Evolutionary conservation across 1,140 invertebrate genomes (phyloP).

Genomic region (Phymorhynchus buccinoides): DNA sequence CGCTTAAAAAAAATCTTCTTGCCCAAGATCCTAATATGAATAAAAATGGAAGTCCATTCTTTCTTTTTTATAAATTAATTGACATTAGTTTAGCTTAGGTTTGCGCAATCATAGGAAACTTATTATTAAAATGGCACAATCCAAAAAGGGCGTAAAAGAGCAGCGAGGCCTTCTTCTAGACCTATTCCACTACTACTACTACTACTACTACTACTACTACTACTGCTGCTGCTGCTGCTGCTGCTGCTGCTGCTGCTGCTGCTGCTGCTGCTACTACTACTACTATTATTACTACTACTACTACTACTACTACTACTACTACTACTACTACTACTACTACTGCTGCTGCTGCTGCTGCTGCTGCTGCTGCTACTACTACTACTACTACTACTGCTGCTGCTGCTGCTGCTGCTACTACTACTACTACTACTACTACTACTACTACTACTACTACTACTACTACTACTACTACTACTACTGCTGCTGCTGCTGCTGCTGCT

Average conservation of each 20-base stretch:
- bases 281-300: slow-evolving; percentile 14
- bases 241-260: not conserved
- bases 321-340: slow-evolving; percentile 7
- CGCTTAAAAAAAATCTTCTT: no score
- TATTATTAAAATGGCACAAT: no score
- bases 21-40: no score
- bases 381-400: slow-evolving; percentile 11
- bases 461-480: not conserved
- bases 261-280: slow-evolving; percentile 11
- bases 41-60: no score
- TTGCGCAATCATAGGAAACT: no score
- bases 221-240: not conserved
- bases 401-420: slow-evolving; percentile 8
- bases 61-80: no score
- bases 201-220: slow-evolving; percentile 16
- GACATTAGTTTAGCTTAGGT: no score
- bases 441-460: slow-evolving; percentile 13
- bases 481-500: not conserved
- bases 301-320: slow-evolving; percentile 13
- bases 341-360: no score
- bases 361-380: not conserved
- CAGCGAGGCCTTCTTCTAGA: no score
- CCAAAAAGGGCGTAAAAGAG: no score
- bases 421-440: slow-evolving; percentile 13
- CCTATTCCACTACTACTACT: slow-evolving; percentile 11